A percentile compares a stretch with the other conserved stretches of the same genome.
phyloP scores from a whole-genome alignment of 2,797 vertebrate genomes.

The Scyliorhinus canicula region DNA sequence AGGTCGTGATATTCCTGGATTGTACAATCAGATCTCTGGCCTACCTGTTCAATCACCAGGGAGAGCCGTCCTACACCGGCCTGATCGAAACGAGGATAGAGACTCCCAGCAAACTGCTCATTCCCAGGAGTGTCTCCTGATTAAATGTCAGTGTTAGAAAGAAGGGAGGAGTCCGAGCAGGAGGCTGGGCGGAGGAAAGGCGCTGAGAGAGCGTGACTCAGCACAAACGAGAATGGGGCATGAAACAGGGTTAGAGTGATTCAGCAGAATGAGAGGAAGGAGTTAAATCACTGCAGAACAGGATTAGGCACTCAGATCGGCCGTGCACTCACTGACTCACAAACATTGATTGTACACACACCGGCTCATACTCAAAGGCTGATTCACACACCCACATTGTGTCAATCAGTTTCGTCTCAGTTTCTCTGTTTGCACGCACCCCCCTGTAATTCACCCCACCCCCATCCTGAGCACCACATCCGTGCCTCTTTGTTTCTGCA shows the following conservation, averaged over 20 bases:
- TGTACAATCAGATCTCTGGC: not conserved
- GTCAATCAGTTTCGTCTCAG: not conserved
- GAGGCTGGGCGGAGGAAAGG: not conserved
- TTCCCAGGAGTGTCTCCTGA: not conserved
- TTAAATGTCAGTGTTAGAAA: not conserved
- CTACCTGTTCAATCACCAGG: not conserved
- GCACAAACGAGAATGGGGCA: not conserved
- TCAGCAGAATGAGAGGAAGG: not conserved
- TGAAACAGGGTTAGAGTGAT: not conserved
- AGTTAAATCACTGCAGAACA: not conserved
- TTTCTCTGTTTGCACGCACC: not conserved
- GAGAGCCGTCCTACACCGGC: not conserved
- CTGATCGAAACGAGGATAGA: not conserved
- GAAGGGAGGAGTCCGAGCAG: not conserved
- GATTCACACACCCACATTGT: not conserved
- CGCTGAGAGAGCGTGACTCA: conserved; percentile 16
- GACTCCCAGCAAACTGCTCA: not conserved
- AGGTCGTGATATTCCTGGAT: not conserved
- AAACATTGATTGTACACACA: no score
- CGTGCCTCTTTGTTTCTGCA: no score
- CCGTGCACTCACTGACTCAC: not conserved
- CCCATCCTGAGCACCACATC: no score
- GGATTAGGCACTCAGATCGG: not conserved
- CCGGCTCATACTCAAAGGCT: no score
- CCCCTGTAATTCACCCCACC: no score